Conservation (phyloP, 2,888 invertebrate species). For the Drosophila mimica region DNA sequence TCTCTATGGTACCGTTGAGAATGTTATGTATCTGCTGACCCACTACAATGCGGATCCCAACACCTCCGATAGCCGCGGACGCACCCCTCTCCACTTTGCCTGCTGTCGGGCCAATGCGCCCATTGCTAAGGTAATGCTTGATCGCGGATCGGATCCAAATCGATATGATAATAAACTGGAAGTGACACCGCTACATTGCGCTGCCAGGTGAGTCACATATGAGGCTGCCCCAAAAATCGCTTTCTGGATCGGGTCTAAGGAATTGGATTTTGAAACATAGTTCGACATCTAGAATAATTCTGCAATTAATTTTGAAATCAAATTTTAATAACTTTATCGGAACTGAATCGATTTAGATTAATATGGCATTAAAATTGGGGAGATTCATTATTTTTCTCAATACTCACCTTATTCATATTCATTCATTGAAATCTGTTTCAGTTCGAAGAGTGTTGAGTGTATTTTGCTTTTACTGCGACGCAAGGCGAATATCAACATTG, state of each 20-base stretch:
- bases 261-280: background rate
- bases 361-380: background rate
- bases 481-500: constrained; percentile 93
- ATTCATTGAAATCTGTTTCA: constrained; percentile 32
- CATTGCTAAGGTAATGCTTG: constrained; percentile 89
- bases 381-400: background rate
- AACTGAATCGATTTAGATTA: background rate
- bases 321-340: background rate
- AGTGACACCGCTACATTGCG: constrained; percentile 92
- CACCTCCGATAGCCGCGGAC: constrained; percentile 88
- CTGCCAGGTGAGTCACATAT: constrained; percentile 87
- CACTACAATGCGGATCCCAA: constrained; percentile 87
- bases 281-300: background rate
- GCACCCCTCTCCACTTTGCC: constrained; percentile 91
- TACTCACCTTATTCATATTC: background rate
- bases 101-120: constrained; percentile 91
- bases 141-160: constrained; percentile 89
- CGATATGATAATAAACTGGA: constrained; percentile 90
- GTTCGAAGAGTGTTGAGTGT: constrained; percentile 84
- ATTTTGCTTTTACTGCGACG: constrained; percentile 88
- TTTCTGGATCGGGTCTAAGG: no score
- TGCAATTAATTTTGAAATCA: background rate
- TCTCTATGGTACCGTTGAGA: constrained; percentile 80
- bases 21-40: constrained; percentile 75
- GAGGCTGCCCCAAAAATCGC: background rate